Base-by-base conservation (phyloP, 2,113 vertebrate genomes). In the Oreochromis aureus region DNA sequence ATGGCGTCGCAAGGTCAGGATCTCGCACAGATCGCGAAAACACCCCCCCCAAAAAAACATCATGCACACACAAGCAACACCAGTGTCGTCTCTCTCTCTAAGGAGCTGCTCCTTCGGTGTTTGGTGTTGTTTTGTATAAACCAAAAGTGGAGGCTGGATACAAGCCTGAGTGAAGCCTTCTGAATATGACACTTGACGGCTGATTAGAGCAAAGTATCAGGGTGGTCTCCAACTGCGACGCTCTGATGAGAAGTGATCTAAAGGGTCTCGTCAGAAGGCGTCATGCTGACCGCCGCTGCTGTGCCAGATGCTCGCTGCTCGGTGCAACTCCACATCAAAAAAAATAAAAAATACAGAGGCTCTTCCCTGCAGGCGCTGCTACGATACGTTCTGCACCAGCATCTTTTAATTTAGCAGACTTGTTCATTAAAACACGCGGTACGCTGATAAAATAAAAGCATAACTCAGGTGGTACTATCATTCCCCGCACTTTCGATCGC, bases 131-230 rank as follows among this genome's bases (percentile, higher is more conserved):
- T 92, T 88, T 88, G 83, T 81, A 41, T 82, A 71, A 90, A 88
- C 86, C 81, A 48, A 34, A 48, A 88, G 58, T 39, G 24, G 53
- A 85, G 53, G 76, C 80, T 55, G 44, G n/a, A 82, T 71, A 27
- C 78, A 2, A 92, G 91, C 44, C 59, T 22, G 80, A 83, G 36
- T 46, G 89, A 88, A 82, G 78, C 85, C 46, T 61, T 81, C 36
- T 53, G 82, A 81, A 76, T 71, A 48, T 84, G 91, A 92, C 91
- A 91, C 93, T 94, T 91, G 90, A 90, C 7, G 84, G 81, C 88
- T 95, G 94, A 96, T 94, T 93, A 94, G 91, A 91, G 87, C 36
- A 51, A 93, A 93, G 90, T 91, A 89, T 90, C 86, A 55, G 81
- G 10, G 85, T 73, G 3, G 88, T 61, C 80, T 89, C 94, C 92